Evolutionary conservation across 1,140 invertebrate genomes (phyloP), one percentile per base, ranked within the genome.

Genomic region (Mizuhopecten yessoensis): DNA sequence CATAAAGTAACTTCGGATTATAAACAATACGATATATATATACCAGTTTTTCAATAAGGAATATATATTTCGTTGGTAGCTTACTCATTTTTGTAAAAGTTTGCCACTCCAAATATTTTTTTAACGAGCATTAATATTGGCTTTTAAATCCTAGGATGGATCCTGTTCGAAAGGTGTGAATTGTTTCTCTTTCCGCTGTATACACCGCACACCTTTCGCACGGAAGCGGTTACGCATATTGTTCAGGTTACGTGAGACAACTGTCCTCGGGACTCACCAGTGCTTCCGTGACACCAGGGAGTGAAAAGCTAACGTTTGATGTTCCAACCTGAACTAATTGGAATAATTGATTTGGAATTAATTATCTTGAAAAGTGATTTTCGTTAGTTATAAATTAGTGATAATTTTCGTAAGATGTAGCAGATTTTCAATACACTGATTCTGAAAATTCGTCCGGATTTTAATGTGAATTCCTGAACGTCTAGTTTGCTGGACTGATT

Each of bases 401-500:
- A 75, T 75, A 75, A 1, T 75, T 29, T 75, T 75, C 57, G 29
- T 75, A 75, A 75, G n/a, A 75, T 75, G 57, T 75, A 75, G 57
- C 9, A 39, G 36, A 7, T 75, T n/a, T 75, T 75, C n/a, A 1
- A 29, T 75, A 17, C n/a, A 39, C 29, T n/a, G 57, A 29, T n/a
- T 75, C 29, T 23, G 57, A 29, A 75, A 5, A 75, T 5, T 75
- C 17, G 5, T 75, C 42, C 17, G 9, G 10, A 17, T 23, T 17
- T 20, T 9, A 29, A 75, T 75, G 57, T 75, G 23, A 75, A n/a
- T 1, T 29, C 3, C 20, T 23, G n/a, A 9, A 75, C 9, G 29
- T 9, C 5, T 17, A 0, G n/a, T 75, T 75, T n/a, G 57, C 57
- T 75, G 3, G 23, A 75, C 7, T 7, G n/a, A n/a, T n/a, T n/a